These are phyloP conservation scores for Elegia similella DNA, from an alignment of 2,888 invertebrate genomes.

Conservation along the genomic window DNA sequence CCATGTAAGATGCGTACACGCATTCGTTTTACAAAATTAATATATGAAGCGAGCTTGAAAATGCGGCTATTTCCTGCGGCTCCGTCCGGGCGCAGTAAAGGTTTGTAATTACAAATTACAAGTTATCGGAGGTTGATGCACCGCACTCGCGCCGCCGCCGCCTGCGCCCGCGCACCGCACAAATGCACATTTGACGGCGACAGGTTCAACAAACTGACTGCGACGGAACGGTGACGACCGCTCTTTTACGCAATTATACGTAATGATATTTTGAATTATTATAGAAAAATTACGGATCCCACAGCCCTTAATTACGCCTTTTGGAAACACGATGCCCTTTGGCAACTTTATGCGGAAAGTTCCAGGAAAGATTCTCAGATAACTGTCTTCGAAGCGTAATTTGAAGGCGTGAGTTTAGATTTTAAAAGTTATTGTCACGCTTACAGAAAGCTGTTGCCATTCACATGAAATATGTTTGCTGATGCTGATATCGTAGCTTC, in stretches of 20 bases:
- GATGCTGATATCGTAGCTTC: background rate
- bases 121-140: constrained; percentile 79
- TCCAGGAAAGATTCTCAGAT: constrained; percentile 44
- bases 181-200: constrained; percentile 67
- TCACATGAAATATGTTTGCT: background rate
- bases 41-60: constrained; percentile 59
- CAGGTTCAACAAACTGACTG: constrained; percentile 76
- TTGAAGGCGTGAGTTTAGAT: background rate
- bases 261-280: constrained; percentile 66
- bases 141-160: constrained; percentile 44
- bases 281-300: constrained; percentile 50
- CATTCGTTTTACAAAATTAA: constrained; percentile 56
- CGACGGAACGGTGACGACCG: constrained; percentile 53
- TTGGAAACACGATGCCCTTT: constrained; percentile 44
- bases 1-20: constrained; percentile 35
- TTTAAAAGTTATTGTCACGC: background rate
- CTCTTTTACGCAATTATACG: constrained; percentile 63
- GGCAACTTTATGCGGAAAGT: constrained; percentile 36
- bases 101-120: constrained; percentile 78
- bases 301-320: constrained; percentile 47
- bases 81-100: constrained; percentile 68
- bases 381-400: constrained; percentile 22
- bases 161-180: constrained; percentile 50
- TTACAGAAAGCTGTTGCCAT: background rate
- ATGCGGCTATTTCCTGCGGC: constrained; percentile 67